Evolutionary conservation across 2,888 invertebrate species (phyloP).

Genomic region (Brenthis daphne): DNA sequence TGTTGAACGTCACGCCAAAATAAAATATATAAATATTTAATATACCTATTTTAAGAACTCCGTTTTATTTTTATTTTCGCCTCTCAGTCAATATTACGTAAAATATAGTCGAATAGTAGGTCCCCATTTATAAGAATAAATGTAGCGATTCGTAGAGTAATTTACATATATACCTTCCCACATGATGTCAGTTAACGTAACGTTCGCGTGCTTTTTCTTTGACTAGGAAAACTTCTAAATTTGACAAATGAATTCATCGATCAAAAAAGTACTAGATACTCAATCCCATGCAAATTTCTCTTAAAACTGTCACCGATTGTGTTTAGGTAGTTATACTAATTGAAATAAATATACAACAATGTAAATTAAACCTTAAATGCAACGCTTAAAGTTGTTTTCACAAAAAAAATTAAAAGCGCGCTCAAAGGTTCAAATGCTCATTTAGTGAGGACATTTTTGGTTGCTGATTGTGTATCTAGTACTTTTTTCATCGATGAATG

Average conservation of each 20-base stretch:
- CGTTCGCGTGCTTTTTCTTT: background rate
- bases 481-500: too few species aligned
- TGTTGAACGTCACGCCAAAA: slow-evolving; percentile 6
- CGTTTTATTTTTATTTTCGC: slow-evolving; percentile 3
- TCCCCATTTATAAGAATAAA: background rate
- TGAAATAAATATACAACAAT: too few species aligned
- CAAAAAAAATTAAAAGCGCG: too few species aligned
- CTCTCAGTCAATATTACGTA: slow-evolving; percentile 6
- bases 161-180: background rate
- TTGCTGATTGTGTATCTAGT: too few species aligned
- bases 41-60: background rate
- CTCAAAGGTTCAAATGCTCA: too few species aligned
- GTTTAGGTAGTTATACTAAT: too few species aligned
- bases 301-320: too few species aligned
- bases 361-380: too few species aligned
- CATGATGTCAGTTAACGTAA: slow-evolving; percentile 4
- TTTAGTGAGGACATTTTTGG: too few species aligned
- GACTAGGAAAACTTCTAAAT: background rate
- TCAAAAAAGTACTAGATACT: too few species aligned
- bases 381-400: too few species aligned
- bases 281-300: too few species aligned
- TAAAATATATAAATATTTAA: background rate
- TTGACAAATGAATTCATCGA: background rate
- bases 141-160: background rate
- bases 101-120: background rate